Evolutionary conservation across 1,140 invertebrate genomes (phyloP).

Genomic region (Hermetia illucens): DNA sequence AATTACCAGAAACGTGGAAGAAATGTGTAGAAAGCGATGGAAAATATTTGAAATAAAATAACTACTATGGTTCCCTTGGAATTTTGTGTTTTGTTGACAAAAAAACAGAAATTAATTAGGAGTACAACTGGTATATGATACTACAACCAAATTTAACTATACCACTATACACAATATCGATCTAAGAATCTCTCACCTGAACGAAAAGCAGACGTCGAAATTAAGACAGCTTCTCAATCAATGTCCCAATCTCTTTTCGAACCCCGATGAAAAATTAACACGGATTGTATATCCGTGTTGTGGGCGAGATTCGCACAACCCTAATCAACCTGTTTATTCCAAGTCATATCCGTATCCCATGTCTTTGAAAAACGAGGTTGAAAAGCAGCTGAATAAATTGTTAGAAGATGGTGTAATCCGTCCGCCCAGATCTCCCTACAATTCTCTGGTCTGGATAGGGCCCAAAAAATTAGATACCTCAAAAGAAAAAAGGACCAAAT

Average conservation of each 20-base stretch:
- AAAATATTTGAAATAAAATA: too few relatives aligned
- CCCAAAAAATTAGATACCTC: slow-evolving; percentile 3
- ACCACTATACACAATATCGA: too few relatives aligned
- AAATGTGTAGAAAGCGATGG: too few relatives aligned
- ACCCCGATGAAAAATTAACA: background rate
- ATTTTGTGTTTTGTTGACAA: too few relatives aligned
- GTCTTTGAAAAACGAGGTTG: slow-evolving; percentile 9
- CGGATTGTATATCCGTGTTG: background rate
- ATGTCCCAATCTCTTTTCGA: background rate
- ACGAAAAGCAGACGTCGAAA: too few relatives aligned
- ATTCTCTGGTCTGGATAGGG: background rate
- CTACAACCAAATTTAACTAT: too few relatives aligned
- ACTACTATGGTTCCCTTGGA: too few relatives aligned
- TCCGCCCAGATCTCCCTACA: slow-evolving; percentile 7
- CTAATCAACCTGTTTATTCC: slow-evolving; percentile 4
- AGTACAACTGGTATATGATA: too few relatives aligned
- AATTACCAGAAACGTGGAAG: too few relatives aligned
- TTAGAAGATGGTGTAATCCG: slow-evolving; percentile 15
- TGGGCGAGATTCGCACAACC: background rate
- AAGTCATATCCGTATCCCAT: slow-evolving; percentile 11
- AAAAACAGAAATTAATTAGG: too few relatives aligned
- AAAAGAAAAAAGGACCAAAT: slow-evolving; percentile 16
- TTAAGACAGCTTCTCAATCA: too few relatives aligned
- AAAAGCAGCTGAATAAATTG: slow-evolving; percentile 14
- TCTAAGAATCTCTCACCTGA: too few relatives aligned